Evolutionary conservation across 2,113 vertebrate genomes (phyloP).

Genomic region (Catharus bicknelli): DNA sequence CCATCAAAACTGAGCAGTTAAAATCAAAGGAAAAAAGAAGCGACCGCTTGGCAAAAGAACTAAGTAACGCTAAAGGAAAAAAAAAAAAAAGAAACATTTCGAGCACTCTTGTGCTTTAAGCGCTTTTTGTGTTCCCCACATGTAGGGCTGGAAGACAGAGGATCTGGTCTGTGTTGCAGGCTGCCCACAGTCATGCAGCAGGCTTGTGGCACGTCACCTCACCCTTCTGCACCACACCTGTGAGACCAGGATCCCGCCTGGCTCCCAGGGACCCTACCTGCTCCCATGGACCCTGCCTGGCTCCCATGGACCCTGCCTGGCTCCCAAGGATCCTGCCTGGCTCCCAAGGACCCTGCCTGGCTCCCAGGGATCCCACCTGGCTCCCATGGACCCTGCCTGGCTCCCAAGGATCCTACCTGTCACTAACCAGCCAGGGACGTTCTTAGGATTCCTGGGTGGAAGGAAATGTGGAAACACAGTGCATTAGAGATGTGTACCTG

Average conservation of each 20-base stretch:
- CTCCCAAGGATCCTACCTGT: not conserved
- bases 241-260: rapidly evolving
- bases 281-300: not conserved
- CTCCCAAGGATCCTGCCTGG: not conserved
- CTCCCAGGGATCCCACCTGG: not conserved
- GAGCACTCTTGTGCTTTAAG: not conserved
- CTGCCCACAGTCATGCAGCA: not conserved
- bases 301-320: rapidly evolving
- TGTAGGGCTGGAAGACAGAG: slow-evolving; percentile 9
- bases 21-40: not conserved
- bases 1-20: not conserved
- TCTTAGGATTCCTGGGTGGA: not conserved
- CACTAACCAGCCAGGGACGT: not conserved
- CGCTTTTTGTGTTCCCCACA: not conserved
- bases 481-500: not conserved
- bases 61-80: not conserved
- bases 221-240: not conserved
- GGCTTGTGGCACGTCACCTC: not conserved
- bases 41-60: slow-evolving; percentile 48
- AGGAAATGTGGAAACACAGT: not conserved
- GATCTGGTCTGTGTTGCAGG: not conserved
- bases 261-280: rapidly evolving
- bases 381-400: too few species aligned
- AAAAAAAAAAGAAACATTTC: not conserved
- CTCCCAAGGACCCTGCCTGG: rapidly evolving